phyloP scores from a whole-genome alignment of 2,797 vertebrate species.

The Epinephelus malabaricus region DNA sequence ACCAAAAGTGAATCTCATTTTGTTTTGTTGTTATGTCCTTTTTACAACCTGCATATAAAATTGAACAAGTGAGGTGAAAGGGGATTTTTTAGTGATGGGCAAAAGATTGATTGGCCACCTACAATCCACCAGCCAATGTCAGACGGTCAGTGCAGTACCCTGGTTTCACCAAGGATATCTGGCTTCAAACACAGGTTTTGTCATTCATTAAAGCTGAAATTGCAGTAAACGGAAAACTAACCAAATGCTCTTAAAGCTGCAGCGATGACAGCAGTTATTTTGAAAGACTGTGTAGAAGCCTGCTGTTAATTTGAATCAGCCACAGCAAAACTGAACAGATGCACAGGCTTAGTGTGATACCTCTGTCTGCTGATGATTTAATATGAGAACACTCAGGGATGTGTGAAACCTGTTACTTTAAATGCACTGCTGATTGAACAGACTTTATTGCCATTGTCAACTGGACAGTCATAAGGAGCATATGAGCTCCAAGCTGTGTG shows the following conservation, averaged over 20 bases:
- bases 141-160: neutral
- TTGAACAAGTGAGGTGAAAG: no score
- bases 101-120: neutral
- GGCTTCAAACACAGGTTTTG: neutral
- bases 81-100: no score
- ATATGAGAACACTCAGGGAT: neutral
- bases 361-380: neutral
- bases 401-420: neutral
- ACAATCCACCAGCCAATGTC: neutral
- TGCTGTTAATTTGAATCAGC: neutral
- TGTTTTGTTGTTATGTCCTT: no score
- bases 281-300: neutral
- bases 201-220: neutral
- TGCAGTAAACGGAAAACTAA: neutral
- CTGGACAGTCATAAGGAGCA: neutral
- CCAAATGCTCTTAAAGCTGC: no score
- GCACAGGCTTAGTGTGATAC: neutral
- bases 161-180: neutral
- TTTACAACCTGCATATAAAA: no score
- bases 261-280: neutral
- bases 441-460: neutral
- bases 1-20: no score
- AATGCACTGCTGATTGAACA: neutral
- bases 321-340: neutral
- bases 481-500: neutral